Base-by-base conservation (phyloP, 2,888 invertebrate genomes). In the Erebia aethiops region DNA sequence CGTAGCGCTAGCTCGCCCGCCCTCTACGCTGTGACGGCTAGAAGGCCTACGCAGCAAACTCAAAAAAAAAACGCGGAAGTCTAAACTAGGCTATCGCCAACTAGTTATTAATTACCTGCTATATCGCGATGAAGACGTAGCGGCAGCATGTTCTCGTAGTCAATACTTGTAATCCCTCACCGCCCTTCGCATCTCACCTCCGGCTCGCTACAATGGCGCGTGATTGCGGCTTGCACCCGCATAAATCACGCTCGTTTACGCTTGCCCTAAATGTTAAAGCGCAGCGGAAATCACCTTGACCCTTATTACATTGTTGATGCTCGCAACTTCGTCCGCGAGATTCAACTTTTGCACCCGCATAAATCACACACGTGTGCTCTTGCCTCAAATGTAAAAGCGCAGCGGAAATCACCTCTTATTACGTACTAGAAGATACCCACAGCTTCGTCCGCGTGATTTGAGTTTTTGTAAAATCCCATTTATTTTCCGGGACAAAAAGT, bases 181-280 rank as follows among this genome's bases (percentile, higher is more conserved):
- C 70, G 75, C 74, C 56, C 70, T 78, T 77, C 77, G 70, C 77
- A 76, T 76, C 80, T 78, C 76, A 73, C 76, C 75, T 73, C 70
- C 73, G 70, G 67, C 77, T 77, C 78, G 78, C 79, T 79, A 90
- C 89, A 89, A 89, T 89, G 84, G 87, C 80, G 81, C 83, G 82
- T 89, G 90, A 90, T 90, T 90, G 88, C 88, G 85, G 84, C 81
- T 80, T 83, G 84, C 85, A 84, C 85, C 89, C 89, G 88, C 89
- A 89, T 89, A 89, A 88, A 89, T 89, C 89, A 86, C 81, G 76
- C 81, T 80, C 78, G 80, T 81, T 81, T 81, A 71, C 70, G 67
- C 60, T 14, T 63, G 77, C 75, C 65, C 2, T 73, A 79, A 81
- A 35, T 76, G 52, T 66, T 77, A 43, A 72, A 70, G 73, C 70